A percentile compares a stretch with the other conserved stretches of the same genome.
These are phyloP conservation scores for Thamnophis elegans DNA, from an alignment of 2,797 vertebrate species.

Conservation along the genomic window DNA sequence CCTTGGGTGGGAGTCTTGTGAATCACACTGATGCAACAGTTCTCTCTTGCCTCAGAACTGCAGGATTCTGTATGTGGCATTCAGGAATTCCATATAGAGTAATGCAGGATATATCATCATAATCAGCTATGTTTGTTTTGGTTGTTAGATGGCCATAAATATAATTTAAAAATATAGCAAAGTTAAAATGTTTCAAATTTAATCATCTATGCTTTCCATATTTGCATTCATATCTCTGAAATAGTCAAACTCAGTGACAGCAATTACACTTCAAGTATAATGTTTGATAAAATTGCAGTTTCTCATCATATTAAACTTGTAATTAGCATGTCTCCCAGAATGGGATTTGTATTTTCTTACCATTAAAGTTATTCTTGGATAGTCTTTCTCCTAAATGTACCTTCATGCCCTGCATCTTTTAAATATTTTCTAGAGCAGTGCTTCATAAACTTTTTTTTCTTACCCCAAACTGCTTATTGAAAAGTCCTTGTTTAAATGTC, in stretches of 20 bases:
- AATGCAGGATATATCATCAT: neutral
- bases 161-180: conserved; percentile 24
- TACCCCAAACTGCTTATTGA: neutral
- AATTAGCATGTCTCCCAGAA: neutral
- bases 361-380: neutral
- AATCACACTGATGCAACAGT: neutral
- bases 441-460: neutral
- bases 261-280: conserved; percentile 33
- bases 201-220: conserved; percentile 48
- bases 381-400: neutral
- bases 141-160: conserved; percentile 31
- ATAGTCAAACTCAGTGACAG: conserved; percentile 22
- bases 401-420: neutral
- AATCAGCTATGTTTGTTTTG: conserved; percentile 40
- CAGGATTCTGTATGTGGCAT: neutral
- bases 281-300: conserved; percentile 41
- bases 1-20: neutral
- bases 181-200: conserved; percentile 23
- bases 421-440: neutral
- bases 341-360: neutral
- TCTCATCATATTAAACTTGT: neutral
- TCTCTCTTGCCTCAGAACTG: neutral
- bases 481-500: neutral
- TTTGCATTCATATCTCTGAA: conserved; percentile 43
- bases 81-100: neutral